Evolutionary conservation across 2,888 invertebrate genomes (phyloP), one percentile per base, ranked within the genome.

Genomic region (Ophion slaviceki): DNA sequence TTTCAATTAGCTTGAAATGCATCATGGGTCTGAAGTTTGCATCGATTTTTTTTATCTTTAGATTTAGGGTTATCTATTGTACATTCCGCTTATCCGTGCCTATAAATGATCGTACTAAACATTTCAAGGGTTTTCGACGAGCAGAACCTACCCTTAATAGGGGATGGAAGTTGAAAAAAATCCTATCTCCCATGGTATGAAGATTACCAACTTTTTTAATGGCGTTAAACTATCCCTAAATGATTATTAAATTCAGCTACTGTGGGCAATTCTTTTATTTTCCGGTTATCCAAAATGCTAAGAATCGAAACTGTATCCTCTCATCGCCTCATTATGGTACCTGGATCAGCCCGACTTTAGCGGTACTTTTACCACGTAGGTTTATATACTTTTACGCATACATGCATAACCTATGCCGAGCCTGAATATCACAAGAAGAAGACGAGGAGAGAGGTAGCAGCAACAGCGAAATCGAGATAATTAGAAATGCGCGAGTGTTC

Each of bases 401-500:
- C 32, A n/a, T 76, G 53, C 28, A 45, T 32, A 68, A 59, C 47
- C 53, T 45, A 59, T 32, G 47, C 59, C 71, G 57, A 53, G 61
- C 40, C 64, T 59, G 53, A 47, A 71, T 59, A 67, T 62, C 67
- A 62, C 45, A 68, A 75, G 36, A 47, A 17, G 11, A 53, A 53
- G 20, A 8, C 72, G 57, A 72, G 68, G 72, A 17, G 47, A 76
- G 24, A 45, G 61, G 64, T 47, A 76, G 75, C 75, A 80, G 79
- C 62, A 82, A 68, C 72, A 79, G 77, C 75, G 75, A 79, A 85
- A 87, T 84, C 82, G 76, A 75, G 84, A 86, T 84, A 86, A 88
- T 88, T 86, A 82, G 86, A 85, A 79, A 80, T 47, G 70, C 78
- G 70, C 68, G 83, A 82, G 82, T 87, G 87, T 89, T 87, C 89